Percentiles rank a stretch among this genome's conserved stretches.
Conservation (phyloP, 2,797 vertebrate genomes). For the Myotis pilosus region DNA sequence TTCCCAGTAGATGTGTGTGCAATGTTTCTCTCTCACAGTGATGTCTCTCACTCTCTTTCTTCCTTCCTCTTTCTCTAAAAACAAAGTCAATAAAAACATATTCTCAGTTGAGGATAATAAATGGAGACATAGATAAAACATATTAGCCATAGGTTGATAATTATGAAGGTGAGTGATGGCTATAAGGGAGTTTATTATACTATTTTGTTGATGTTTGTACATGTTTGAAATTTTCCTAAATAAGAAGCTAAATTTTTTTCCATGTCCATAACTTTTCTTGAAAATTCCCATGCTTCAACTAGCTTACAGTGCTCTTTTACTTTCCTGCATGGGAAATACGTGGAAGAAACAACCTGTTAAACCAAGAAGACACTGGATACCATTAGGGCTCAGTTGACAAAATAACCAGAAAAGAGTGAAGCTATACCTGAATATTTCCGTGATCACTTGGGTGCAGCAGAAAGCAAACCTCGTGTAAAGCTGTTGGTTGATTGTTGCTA, state of each 20-base stretch:
- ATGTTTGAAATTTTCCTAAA: conserved; percentile 4
- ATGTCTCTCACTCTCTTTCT: too few relatives aligned
- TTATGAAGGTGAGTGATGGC: neutral
- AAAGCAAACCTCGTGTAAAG: conserved; percentile 86
- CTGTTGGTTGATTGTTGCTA: conserved; percentile 33
- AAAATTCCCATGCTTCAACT: neutral
- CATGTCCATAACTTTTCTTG: neutral
- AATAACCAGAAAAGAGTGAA: neutral
- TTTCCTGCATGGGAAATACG: neutral
- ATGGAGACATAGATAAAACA: neutral
- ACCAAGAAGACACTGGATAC: neutral
- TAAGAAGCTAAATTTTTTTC: conserved; percentile 2
- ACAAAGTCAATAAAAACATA: too few relatives aligned
- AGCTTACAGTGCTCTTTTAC: neutral
- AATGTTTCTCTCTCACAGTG: too few relatives aligned
- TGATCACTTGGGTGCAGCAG: conserved; percentile 86
- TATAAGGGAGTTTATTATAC: neutral
- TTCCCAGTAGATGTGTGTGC: neutral
- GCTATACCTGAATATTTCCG: conserved; percentile 84
- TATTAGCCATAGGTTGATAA: neutral
- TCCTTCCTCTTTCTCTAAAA: too few relatives aligned
- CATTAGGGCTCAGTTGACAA: neutral
- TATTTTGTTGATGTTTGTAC: neutral
- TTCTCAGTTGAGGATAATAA: too few relatives aligned
- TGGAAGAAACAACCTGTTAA: neutral